Conservation (phyloP, 2,888 invertebrate species). For the Lordiphosa andalusiaca region DNA sequence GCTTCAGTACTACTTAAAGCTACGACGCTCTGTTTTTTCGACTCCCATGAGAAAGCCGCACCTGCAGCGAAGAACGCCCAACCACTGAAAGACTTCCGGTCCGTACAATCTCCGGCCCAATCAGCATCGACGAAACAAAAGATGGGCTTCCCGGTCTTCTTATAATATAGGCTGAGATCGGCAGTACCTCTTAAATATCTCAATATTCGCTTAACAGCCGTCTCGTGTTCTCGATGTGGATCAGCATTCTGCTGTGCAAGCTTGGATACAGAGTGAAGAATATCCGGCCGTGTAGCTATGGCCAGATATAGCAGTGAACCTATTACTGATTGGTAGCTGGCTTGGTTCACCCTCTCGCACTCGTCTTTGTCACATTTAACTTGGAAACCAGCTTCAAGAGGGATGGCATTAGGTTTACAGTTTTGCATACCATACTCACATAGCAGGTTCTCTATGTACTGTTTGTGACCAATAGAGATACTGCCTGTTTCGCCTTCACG, state of each 20-base stretch:
- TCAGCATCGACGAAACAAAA: constrained; percentile 12
- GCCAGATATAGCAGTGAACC: constrained; percentile 5
- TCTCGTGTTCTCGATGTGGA: constrained; percentile 6
- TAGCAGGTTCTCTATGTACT: constrained; percentile 6
- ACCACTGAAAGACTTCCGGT: constrained; percentile 12
- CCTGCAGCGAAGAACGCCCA: constrained; percentile 7
- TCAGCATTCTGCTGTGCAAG: constrained; percentile 11
- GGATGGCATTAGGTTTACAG: constrained; percentile 2
- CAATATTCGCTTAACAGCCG: constrained; percentile 6
- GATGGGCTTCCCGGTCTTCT: constrained; percentile 1
- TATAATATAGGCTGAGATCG: neutral
- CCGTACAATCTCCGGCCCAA: constrained; percentile 12
- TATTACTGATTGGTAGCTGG: too few species aligned
- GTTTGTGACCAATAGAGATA: neutral
- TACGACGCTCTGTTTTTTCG: constrained; percentile 3
- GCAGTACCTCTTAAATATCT: constrained; percentile 1
- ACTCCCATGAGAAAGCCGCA: neutral
- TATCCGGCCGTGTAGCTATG: constrained; percentile 4
- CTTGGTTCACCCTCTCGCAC: neutral
- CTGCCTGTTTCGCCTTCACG: constrained; percentile 1
- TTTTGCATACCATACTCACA: constrained; percentile 1
- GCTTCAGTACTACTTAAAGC: too few species aligned
- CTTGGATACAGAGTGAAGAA: constrained; percentile 14
- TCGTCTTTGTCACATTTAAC: constrained; percentile 3
- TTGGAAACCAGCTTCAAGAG: constrained; percentile 5